Base-by-base conservation (phyloP, 2,888 invertebrate genomes). In the Eupithecia subumbrata region DNA sequence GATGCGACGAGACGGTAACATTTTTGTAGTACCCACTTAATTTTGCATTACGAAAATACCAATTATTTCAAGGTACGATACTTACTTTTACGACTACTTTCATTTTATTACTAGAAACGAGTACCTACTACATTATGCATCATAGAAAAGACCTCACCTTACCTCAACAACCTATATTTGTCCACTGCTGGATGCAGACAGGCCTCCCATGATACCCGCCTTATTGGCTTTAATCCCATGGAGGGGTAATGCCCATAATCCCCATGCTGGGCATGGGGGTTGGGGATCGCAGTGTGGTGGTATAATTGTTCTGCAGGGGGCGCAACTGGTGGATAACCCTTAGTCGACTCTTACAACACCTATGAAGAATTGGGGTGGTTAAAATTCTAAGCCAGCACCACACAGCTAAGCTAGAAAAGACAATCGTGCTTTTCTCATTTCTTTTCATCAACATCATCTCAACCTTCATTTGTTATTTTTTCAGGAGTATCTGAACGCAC, bases 401-500 rank as follows among this genome's bases (percentile, higher is more conserved):
- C 30, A 30, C 30, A 2, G 30, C 30, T 30, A 30, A 30, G 30
- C 3, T 30, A 30, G 30, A 30, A 30, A 30, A 30, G 30, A 52
- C 52, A 22, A 56, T 56, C 22, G n/a, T 52, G 45, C 48, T 48
- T n/a, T n/a, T 18, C n/a, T 52, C 12, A 56, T 60, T 56, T 9
- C 11, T 22, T 56, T 22, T 25, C 64, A 34, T 30, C 64, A 34
- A 64, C 22, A 9, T 34, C 3, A 11, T 22, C 11, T n/a, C 22
- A 56, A 11, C 52, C n/a, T 22, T 43, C 16, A 9, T 22, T 43
- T 40, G 11, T 67, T 30, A 30, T 37, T 66, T 34, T 88, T 90
- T 16, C 82, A 94, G 94, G 94, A 81, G 94, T 94, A 11, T 94
- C 94, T 1, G 94, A 94, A 81, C 87, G 94, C 18, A 93, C 94